Base-by-base conservation (phyloP, 2,888 invertebrate species). In the Steinernema scapterisci region DNA sequence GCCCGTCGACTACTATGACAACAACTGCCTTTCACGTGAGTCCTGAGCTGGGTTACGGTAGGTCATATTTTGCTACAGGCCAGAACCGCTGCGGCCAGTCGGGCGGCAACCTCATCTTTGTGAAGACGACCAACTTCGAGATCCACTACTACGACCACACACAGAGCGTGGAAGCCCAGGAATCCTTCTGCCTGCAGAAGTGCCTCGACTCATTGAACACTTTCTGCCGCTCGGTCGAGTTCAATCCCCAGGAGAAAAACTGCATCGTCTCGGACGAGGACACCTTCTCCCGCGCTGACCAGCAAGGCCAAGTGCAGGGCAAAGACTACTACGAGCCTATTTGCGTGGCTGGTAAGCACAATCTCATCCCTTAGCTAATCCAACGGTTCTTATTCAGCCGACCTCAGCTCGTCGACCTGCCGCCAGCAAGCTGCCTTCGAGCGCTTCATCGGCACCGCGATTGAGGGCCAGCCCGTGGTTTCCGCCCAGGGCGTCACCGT, bases 1-100 rank as follows among this genome's bases (percentile, higher is more conserved):
- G 87, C 89, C 81, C 9, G 88, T 90, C 56, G 90, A 90, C 82
- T 90, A 90, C 84, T 88, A 90, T 85, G 90, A 90, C 83, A 90
- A 90, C 84, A 90, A 90, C 84, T 90, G 90, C 80, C 88, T 90
- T 25, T 88, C 88, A 78, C 89, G 90, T 90, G 82, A 85, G 81
- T 80, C 0, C 1, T 21, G n/a, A 0, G 19, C 23, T 13, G 2
- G 46, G 16, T 27, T 31, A 27, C 11, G 21, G 21, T 2, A 43
- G 21, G 0, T 19, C 38, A 27, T 19, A 46, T 19, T 27, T 19
- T 45, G n/a, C 51, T 79, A 25, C 73, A 85, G 85, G 85, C 13
- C 87, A 87, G 74, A 87, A 87, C 75, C 81, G 87, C 31, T 87
- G 87, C 76, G 87, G 87, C n/a, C 83, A 85, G 71, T 81, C 85